Conservation (phyloP, 2,113 vertebrate species). For the Leucosticte australis region DNA sequence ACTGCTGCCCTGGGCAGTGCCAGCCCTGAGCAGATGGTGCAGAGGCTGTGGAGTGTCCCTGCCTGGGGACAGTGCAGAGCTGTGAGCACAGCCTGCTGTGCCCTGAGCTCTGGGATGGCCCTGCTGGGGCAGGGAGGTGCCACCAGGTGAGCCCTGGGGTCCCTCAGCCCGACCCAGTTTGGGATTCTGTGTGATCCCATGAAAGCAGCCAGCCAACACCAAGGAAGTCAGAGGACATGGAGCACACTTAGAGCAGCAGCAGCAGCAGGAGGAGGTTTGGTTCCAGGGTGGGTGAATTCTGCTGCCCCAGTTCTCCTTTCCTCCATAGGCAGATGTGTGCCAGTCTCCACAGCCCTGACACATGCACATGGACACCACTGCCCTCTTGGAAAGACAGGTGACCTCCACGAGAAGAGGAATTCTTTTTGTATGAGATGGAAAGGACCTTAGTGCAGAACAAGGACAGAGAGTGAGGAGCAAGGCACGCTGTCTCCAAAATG, state of each 20-base stretch:
- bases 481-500: neutral
- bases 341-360: neutral
- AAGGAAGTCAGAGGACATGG: neutral
- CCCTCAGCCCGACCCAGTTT: neutral
- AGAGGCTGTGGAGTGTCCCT: neutral
- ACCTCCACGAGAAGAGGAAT: neutral
- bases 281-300: neutral
- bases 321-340: neutral
- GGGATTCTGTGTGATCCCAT: neutral
- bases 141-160: no score
- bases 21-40: neutral
- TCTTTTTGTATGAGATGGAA: neutral
- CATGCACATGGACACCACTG: rapidly evolving
- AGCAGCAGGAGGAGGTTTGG: neutral
- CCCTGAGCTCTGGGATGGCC: neutral
- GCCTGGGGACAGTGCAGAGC: neutral
- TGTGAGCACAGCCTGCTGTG: neutral
- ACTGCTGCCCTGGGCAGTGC: neutral
- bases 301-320: neutral
- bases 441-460: neutral
- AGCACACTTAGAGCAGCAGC: neutral
- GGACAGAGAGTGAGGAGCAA: neutral
- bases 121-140: neutral
- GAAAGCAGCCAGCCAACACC: neutral
- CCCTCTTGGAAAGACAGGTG: neutral